A percentile compares a stretch with the other conserved stretches of the same genome.
Conservation (phyloP, 2,797 vertebrate genomes). For the Scolopax rusticola region DNA sequence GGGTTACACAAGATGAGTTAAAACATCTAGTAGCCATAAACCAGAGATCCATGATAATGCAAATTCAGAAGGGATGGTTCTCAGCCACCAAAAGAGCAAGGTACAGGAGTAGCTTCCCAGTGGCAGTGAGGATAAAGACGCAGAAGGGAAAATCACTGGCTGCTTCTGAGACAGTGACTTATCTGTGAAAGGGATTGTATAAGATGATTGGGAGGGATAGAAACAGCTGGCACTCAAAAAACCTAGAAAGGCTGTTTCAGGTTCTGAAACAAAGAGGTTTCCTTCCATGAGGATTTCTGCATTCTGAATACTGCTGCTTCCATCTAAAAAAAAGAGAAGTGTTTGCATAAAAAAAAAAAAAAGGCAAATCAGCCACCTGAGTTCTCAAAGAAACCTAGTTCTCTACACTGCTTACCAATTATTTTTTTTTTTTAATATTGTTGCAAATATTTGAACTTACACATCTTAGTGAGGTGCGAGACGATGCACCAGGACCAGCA, state of each 20-base stretch:
- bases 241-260: not conserved
- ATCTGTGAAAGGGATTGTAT: not conserved
- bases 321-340: not conserved
- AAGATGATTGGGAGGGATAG: not conserved
- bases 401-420: not conserved
- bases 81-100: not conserved
- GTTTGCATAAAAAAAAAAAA: not conserved
- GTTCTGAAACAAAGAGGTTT: not conserved
- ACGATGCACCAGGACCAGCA: not conserved
- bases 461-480: not conserved
- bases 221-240: not conserved
- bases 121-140: not conserved
- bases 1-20: not conserved
- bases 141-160: not conserved
- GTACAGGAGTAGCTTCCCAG: not conserved
- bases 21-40: not conserved
- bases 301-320: not conserved
- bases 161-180: not conserved
- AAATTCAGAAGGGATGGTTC: not conserved
- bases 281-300: not conserved
- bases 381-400: not conserved
- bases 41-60: not conserved
- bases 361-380: not conserved
- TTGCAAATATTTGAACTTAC: not conserved
- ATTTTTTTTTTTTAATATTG: not conserved